phyloP scores from a whole-genome alignment of 2,113 vertebrate genomes.

The zebrafish (Danio rerio) region GRCz12tu NC_133196.1:15361001-15361500 shows the following conservation, averaged over 20 bases:
- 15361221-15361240: background rate
- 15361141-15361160: background rate
- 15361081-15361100: background rate
- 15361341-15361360: conserved; percentile 45
- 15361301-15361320: conserved; percentile 31
- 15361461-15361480: background rate
- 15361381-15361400: conserved; percentile 63
- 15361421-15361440: conserved; percentile 16
- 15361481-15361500: background rate
- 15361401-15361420: conserved; percentile 42
- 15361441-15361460: background rate
- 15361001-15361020: background rate
- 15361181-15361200: background rate
- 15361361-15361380: conserved; percentile 65
- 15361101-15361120: background rate
- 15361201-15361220: background rate
- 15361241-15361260: background rate
- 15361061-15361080: background rate
- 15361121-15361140: conserved; percentile 1
- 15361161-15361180: background rate
- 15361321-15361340: conserved; percentile 8
- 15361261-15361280: background rate
- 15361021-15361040: background rate
- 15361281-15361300: conserved; percentile 11
- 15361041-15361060: conserved; percentile 7